Evolutionary conservation across 2,888 invertebrate genomes (phyloP).

Genomic region (Asteroscopus sphinx): DNA sequence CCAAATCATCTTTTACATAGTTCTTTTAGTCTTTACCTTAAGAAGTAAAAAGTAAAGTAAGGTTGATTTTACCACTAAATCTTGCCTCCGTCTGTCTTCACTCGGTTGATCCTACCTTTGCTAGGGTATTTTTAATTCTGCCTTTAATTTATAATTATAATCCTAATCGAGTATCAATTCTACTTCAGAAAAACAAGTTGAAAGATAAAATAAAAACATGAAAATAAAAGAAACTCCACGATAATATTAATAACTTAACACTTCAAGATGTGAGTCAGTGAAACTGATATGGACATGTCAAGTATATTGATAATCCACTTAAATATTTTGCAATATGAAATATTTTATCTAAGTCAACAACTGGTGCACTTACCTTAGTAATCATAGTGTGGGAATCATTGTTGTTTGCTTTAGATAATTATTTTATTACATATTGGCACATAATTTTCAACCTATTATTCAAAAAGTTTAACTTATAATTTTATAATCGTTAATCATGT

Average conservation of each 20-base stretch:
- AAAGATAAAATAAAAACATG: slow-evolving; percentile 9
- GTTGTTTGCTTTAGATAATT: slow-evolving; percentile 49
- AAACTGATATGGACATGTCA: slow-evolving; percentile 58
- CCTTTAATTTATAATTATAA: no score
- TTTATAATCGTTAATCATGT: no score
- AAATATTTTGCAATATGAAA: slow-evolving; percentile 68
- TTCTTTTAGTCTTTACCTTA: no score
- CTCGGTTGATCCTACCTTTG: no score
- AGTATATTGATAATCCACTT: slow-evolving; percentile 74
- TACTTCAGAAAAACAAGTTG: no score
- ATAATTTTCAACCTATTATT: slow-evolving; percentile 22
- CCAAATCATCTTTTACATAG: no score
- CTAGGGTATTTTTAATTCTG: no score
- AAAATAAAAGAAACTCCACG: slow-evolving; percentile 33
- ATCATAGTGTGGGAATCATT: slow-evolving; percentile 60
- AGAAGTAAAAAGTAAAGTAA: no score
- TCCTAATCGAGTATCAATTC: no score
- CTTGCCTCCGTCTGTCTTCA: no score
- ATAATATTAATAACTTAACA: slow-evolving; percentile 54
- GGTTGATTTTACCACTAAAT: no score
- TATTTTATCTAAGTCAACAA: slow-evolving; percentile 63
- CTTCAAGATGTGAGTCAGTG: slow-evolving; percentile 59
- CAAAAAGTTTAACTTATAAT: no score
- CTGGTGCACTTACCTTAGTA: slow-evolving; percentile 50
- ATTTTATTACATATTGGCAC: slow-evolving; percentile 39